Base-by-base conservation (phyloP, 2,797 vertebrate genomes). In the Forpus xanthops region DNA sequence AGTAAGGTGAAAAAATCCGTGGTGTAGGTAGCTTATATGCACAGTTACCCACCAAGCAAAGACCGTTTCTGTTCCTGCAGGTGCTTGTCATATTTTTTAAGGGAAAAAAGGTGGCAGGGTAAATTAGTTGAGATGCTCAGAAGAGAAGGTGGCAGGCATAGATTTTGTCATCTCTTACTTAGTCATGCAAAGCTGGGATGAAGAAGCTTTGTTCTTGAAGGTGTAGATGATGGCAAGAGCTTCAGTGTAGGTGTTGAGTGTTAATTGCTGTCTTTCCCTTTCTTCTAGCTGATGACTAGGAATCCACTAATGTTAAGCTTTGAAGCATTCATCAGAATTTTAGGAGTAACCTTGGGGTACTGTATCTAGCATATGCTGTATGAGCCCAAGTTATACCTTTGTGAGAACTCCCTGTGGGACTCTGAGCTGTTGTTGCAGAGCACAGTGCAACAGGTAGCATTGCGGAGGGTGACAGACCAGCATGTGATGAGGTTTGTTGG, bases 301-400 rank as follows among this genome's bases (percentile, higher is more conserved):
- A 53, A 62, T 53, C 11, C 53, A 13, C 24, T 50, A 9, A n/a
- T 33, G 30, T 28, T 47, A 6, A 79, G 10, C 20, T 94, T 65
- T 37, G 49, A 70, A 75, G 60, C 8, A 3, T 18, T 42, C 4
- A 6, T 90, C 50, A 24, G n/a, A 35, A 37, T 6, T 78, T 86
- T 41, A 60, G 35, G 33, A 33, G 44, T 55, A 31, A 52, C 24
- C 49, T 30, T 12, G 15, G 50, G 24, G 5, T 55, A 13, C 68
- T 53, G 25, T 33, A 5, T 17, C 15, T 58, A 58, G 23, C n/a
- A 11, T 33, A 45, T 78, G 24, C 78, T 76, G 30, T n/a, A 4
- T 0, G 0, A 41, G 39, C 50, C 44, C 25, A 33, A n/a, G 35
- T 33, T 25, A 2, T 0, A 4, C 27, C 58, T 53, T 6, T n/a